Conservation (phyloP, 2,113 vertebrate genomes). For the Paratilapia polleni region DNA sequence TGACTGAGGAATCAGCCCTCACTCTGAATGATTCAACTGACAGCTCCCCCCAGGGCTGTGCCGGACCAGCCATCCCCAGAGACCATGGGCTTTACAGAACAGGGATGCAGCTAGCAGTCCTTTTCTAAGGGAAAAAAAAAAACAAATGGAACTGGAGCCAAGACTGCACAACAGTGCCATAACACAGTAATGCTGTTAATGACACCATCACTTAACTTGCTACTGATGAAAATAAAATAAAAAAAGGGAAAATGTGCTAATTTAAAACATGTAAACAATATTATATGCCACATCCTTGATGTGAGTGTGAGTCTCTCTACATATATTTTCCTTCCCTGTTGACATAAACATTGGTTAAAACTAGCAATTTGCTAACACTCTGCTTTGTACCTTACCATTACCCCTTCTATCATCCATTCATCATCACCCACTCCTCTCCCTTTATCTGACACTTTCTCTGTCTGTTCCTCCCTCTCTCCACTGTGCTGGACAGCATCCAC, state of each 20-base stretch:
- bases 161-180: slow-evolving; percentile 12
- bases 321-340: slow-evolving; percentile 18
- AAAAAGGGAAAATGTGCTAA: slow-evolving; percentile 38
- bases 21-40: slow-evolving; percentile 80
- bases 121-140: slow-evolving; percentile 7
- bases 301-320: slow-evolving; percentile 10
- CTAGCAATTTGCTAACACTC: slow-evolving; percentile 39
- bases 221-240: slow-evolving; percentile 4
- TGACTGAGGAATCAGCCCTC: slow-evolving; percentile 81
- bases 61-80: slow-evolving; percentile 60
- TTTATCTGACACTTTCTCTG: slow-evolving; percentile 49
- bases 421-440: slow-evolving; percentile 34
- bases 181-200: slow-evolving; percentile 14
- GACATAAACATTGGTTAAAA: slow-evolving; percentile 43
- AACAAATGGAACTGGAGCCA: slow-evolving; percentile 24
- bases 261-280: slow-evolving; percentile 54
- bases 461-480: slow-evolving; percentile 23
- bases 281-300: neutral
- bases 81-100: slow-evolving; percentile 56
- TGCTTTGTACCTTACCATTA: slow-evolving; percentile 67
- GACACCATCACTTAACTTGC: slow-evolving; percentile 26
- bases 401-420: slow-evolving; percentile 22
- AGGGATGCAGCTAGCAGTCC: slow-evolving; percentile 62
- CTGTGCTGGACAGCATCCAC: slow-evolving; percentile 84
- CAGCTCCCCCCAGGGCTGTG: slow-evolving; percentile 69